These are phyloP conservation scores for Notiomystis cincta DNA, from an alignment of 2,113 vertebrate species.

Conservation along the genomic window DNA sequence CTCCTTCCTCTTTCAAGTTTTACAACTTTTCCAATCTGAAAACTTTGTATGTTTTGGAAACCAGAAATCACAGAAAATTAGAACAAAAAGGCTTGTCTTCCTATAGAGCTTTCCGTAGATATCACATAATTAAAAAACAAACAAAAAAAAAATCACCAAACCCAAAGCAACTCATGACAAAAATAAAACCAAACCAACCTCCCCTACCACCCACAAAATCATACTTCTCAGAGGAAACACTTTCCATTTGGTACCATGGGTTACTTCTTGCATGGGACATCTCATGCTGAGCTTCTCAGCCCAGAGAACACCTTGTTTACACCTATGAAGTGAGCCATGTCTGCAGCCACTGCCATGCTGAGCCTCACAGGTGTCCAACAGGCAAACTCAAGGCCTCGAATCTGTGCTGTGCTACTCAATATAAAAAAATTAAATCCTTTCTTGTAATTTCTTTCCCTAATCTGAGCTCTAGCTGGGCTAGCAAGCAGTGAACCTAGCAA, in stretches of 20 bases:
- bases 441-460: background rate
- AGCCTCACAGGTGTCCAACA: background rate
- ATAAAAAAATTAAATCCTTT: background rate
- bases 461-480: background rate
- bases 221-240: background rate
- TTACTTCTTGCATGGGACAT: accelerated
- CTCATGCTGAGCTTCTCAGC: background rate
- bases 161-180: background rate
- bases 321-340: accelerated
- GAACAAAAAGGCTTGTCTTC: background rate
- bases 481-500: background rate
- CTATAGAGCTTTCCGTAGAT: background rate
- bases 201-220: background rate
- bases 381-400: background rate
- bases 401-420: background rate
- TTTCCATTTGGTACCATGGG: background rate
- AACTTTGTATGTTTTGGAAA: background rate
- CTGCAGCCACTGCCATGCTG: background rate
- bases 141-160: background rate
- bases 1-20: background rate
- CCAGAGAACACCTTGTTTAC: background rate
- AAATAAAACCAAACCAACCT: background rate
- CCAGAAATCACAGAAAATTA: background rate
- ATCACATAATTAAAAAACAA: background rate
- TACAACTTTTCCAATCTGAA: background rate